Conservation (phyloP, 2,888 invertebrate species). For the Dryocosmus kuriphilus region DNA sequence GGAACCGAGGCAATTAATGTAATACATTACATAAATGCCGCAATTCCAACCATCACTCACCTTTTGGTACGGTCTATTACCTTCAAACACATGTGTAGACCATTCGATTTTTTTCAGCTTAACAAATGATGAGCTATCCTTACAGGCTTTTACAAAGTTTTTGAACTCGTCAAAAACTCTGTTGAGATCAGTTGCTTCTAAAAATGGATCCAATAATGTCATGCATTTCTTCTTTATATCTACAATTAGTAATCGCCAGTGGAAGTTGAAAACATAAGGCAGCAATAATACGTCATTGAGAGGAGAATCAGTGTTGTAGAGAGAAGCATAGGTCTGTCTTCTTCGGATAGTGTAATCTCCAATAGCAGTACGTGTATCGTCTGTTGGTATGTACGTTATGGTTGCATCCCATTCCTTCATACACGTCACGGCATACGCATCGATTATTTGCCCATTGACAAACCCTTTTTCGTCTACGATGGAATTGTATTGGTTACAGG, state of each 20-base stretch:
- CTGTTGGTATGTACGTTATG: neutral
- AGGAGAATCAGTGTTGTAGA: neutral
- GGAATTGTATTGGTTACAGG: neutral
- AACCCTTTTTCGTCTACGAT: neutral
- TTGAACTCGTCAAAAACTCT: neutral
- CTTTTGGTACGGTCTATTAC: neutral
- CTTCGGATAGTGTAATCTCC: neutral
- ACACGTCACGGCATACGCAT: neutral
- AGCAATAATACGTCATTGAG: neutral
- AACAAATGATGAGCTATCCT: neutral
- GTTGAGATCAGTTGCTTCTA: neutral
- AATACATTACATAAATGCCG: neutral
- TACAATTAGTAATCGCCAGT: conserved; percentile 3
- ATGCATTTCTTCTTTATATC: neutral
- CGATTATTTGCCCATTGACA: neutral
- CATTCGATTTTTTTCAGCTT: neutral
- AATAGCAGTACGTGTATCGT: neutral
- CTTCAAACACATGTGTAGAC: neutral
- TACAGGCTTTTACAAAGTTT: neutral
- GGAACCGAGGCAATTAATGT: neutral
- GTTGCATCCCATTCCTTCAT: neutral
- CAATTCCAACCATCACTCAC: neutral
- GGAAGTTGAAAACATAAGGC: neutral
- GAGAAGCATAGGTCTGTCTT: neutral
- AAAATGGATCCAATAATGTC: neutral